These are phyloP conservation scores for Euura lappo DNA, from an alignment of 1,140 invertebrate species.

Conservation along the genomic window DNA sequence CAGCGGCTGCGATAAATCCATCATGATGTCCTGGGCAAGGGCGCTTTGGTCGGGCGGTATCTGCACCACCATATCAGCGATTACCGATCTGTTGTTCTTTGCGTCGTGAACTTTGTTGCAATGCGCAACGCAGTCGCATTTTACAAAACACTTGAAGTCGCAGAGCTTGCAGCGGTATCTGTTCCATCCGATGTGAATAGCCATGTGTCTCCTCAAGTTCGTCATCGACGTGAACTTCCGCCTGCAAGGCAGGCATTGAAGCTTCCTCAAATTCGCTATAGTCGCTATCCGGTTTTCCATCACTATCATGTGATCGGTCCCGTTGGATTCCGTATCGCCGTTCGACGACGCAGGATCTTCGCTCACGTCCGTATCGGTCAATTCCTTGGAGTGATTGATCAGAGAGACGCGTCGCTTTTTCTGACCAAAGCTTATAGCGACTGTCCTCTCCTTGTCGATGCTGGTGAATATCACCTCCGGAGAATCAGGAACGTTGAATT, in stretches of 20 bases:
- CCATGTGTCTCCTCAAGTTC: constrained; percentile 53
- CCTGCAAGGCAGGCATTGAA: constrained; percentile 51
- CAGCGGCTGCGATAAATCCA: background rate
- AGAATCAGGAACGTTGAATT: constrained; percentile 13
- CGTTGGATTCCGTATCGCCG: background rate
- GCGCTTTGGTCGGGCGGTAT: constrained; percentile 33
- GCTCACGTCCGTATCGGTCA: background rate
- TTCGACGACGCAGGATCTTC: background rate
- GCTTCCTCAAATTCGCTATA: constrained; percentile 35
- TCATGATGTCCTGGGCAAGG: constrained; percentile 13
- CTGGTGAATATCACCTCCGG: constrained; percentile 33
- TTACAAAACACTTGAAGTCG: constrained; percentile 50
- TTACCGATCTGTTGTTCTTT: constrained; percentile 35
- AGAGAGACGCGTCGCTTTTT: constrained; percentile 23
- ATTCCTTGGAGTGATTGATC: background rate
- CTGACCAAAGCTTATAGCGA: constrained; percentile 10
- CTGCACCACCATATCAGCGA: constrained; percentile 41
- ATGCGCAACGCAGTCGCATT: constrained; percentile 51
- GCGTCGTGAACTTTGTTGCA: constrained; percentile 47
- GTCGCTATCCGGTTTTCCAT: constrained; percentile 34
- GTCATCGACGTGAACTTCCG: constrained; percentile 43
- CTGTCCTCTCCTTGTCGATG: constrained; percentile 17
- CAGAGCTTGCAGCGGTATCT: constrained; percentile 55
- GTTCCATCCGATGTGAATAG: constrained; percentile 55
- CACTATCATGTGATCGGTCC: constrained; percentile 12